These are phyloP conservation scores for Engystomops pustulosus DNA, from an alignment of 2,113 vertebrate species.

Conservation along the genomic window DNA sequence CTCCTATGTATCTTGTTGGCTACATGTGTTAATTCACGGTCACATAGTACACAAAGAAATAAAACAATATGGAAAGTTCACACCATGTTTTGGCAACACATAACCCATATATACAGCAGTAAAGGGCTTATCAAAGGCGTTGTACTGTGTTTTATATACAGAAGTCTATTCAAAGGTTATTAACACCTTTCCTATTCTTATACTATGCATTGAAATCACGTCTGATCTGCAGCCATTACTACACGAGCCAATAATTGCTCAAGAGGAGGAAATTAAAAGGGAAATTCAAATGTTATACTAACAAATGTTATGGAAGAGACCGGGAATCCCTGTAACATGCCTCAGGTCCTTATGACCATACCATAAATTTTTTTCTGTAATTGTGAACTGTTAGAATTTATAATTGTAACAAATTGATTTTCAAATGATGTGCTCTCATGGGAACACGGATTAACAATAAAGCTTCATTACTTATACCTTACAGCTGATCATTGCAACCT, in stretches of 20 bases:
- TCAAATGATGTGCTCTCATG: too few species aligned
- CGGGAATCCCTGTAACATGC: too few species aligned
- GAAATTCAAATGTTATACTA: too few species aligned
- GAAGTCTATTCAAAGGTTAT: not conserved
- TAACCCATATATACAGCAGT: not conserved
- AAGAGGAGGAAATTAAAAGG: too few species aligned
- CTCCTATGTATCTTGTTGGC: not conserved
- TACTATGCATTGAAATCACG: slow-evolving; percentile 3
- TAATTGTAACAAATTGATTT: too few species aligned
- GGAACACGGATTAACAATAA: too few species aligned
- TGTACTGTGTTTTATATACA: not conserved
- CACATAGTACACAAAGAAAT: not conserved
- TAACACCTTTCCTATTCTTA: not conserved
- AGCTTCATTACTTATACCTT: too few species aligned
- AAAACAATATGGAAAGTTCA: not conserved
- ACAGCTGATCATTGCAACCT: too few species aligned
- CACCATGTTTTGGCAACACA: not conserved
- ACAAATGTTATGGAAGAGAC: too few species aligned
- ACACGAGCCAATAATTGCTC: not conserved
- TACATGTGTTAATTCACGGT: not conserved
- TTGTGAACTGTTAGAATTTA: too few species aligned
- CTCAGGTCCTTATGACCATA: too few species aligned
- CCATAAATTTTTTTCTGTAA: too few species aligned
- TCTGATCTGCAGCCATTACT: not conserved
- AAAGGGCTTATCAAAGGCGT: not conserved